These are phyloP conservation scores for Nebria ingens DNA, from an alignment of 1,140 invertebrate genomes.

Conservation along the genomic window DNA sequence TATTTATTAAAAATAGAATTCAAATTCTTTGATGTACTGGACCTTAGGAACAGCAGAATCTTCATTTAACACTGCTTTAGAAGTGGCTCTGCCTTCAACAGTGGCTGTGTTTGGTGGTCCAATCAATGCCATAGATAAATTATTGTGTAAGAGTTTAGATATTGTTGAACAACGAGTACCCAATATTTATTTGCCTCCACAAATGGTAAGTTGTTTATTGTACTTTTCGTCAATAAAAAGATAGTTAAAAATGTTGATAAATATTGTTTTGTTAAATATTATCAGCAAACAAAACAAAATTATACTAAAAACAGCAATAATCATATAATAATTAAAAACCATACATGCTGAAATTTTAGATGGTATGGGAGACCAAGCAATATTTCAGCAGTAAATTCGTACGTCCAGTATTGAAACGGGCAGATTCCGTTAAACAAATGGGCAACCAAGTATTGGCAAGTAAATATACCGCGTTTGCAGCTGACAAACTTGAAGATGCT, in stretches of 20 bases:
- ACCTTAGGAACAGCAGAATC: constrained; percentile 59
- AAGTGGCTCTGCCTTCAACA: constrained; percentile 49
- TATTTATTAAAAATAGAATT: too few species aligned
- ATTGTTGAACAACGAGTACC: constrained; percentile 67
- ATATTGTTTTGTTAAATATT: too few species aligned
- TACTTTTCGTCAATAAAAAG: neutral
- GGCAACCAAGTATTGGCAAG: constrained; percentile 51
- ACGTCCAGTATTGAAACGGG: constrained; percentile 55
- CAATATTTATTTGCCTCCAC: constrained; percentile 59
- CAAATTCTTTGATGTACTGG: constrained; percentile 59
- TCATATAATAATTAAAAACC: too few species aligned
- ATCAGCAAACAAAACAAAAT: too few species aligned
- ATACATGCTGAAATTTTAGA: too few species aligned
- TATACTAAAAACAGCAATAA: too few species aligned
- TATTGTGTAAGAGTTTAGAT: constrained; percentile 66
- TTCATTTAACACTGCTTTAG: constrained; percentile 53
- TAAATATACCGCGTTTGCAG: constrained; percentile 56
- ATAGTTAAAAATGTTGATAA: too few species aligned
- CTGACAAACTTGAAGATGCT: constrained; percentile 55
- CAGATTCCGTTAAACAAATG: constrained; percentile 66
- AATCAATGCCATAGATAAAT: constrained; percentile 56
- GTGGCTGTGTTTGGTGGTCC: constrained; percentile 55
- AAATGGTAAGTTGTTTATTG: constrained; percentile 47
- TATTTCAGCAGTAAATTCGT: constrained; percentile 56
- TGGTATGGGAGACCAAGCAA: constrained; percentile 64